Evolutionary conservation across 1,140 invertebrate species (phyloP).

Genomic region (Stegodyphus mimosarum): DNA sequence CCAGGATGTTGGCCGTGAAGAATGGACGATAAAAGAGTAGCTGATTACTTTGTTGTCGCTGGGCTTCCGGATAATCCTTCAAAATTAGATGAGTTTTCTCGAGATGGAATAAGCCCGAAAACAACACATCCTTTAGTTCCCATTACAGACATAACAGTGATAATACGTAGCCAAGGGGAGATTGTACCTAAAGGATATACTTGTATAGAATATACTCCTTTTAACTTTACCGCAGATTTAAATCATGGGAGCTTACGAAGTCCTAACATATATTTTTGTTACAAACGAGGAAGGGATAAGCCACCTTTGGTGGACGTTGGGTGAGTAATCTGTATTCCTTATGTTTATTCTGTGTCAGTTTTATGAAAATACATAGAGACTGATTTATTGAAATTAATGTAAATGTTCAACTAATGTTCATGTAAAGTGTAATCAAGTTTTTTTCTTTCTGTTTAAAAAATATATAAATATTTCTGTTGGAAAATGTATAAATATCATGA

Average conservation of each 20-base stretch:
- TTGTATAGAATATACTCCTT: conserved; percentile 86
- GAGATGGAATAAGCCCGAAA: conserved; percentile 83
- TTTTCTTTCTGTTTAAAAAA: no score
- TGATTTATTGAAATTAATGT: no score
- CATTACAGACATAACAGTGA: conserved; percentile 93
- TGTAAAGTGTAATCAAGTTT: no score
- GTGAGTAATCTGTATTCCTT: conserved; percentile 71
- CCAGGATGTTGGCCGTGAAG: conserved; percentile 30
- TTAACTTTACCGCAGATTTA: conserved; percentile 88
- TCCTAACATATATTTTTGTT: conserved; percentile 93
- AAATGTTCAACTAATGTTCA: no score
- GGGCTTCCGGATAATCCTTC: conserved; percentile 86
- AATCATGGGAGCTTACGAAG: conserved; percentile 96
- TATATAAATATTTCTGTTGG: no score
- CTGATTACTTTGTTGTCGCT: conserved; percentile 96
- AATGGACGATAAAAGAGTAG: conserved; percentile 71
- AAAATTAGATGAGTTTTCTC: conserved; percentile 82
- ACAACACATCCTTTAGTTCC: conserved; percentile 80
- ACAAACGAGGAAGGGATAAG: conserved; percentile 89
- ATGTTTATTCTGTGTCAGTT: no score
- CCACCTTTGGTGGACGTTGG: conserved; percentile 97
- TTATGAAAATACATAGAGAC: no score
- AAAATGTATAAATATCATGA: no score
- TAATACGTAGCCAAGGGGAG: conserved; percentile 91
- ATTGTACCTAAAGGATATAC: conserved; percentile 82